phyloP scores from a whole-genome alignment of 2,888 invertebrate genomes.

The Eilema depressum region DNA sequence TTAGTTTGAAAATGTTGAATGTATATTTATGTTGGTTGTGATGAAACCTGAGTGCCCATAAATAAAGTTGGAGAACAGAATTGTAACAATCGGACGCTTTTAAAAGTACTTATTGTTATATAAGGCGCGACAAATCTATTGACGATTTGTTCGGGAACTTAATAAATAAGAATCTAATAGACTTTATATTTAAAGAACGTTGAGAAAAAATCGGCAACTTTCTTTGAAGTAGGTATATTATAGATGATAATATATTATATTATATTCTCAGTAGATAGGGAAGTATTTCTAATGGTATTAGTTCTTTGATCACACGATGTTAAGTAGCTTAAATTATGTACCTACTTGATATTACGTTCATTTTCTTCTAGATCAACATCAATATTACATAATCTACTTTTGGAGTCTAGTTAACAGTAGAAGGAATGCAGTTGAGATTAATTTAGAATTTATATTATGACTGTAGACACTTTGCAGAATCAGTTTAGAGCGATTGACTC shows the following conservation, averaged over 20 bases:
- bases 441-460: too few species aligned
- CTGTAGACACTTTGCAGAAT: too few species aligned
- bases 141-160: slow-evolving; percentile 70
- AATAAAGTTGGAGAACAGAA: slow-evolving; percentile 69
- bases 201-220: slow-evolving; percentile 15
- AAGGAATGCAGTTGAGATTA: too few species aligned
- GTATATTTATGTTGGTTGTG: slow-evolving; percentile 10
- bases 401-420: too few species aligned
- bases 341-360: background rate
- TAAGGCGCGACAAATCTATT: slow-evolving; percentile 76
- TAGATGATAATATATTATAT: background rate
- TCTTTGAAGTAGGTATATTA: slow-evolving; percentile 11
- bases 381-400: too few species aligned
- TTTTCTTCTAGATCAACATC: background rate
- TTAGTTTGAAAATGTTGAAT: rapidly evolving
- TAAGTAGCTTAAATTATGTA: background rate
- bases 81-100: slow-evolving; percentile 75
- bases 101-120: slow-evolving; percentile 66
- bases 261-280: background rate
- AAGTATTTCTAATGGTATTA: background rate
- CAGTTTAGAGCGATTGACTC: too few species aligned
- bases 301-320: background rate
- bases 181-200: slow-evolving; percentile 41
- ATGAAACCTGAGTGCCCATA: slow-evolving; percentile 60
- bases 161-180: slow-evolving; percentile 78